Conservation (phyloP, 2,797 vertebrate genomes). For the Gobio occitaniae region DNA sequence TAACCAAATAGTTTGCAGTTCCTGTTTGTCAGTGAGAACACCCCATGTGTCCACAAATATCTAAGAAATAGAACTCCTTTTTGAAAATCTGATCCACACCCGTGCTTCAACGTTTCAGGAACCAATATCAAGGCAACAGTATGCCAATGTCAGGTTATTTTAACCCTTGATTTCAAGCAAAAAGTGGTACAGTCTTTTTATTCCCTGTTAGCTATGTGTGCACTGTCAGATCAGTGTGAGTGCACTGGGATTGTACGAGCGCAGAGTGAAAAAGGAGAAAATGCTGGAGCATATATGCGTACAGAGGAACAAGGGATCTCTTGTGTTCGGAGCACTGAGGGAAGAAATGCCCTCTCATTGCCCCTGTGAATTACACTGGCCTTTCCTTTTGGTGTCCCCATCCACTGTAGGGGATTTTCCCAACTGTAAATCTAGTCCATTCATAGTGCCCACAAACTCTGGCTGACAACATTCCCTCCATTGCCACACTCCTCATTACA, state of each 20-base stretch:
- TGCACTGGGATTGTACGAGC: neutral
- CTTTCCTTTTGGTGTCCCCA: slow-evolving; percentile 56
- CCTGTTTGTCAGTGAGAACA: neutral
- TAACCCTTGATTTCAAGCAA: slow-evolving; percentile 6
- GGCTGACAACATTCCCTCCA: slow-evolving; percentile 55
- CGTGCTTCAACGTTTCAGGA: neutral
- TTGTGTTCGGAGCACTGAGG: slow-evolving; percentile 49
- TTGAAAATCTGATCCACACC: slow-evolving; percentile 2
- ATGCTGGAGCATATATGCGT: slow-evolving; percentile 21
- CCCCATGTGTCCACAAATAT: neutral
- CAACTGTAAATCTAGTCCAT: slow-evolving; percentile 61
- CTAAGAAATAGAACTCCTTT: neutral
- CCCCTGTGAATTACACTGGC: slow-evolving; percentile 58
- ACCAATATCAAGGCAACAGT: neutral
- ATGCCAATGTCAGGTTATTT: neutral
- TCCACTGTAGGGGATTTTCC: slow-evolving; percentile 61
- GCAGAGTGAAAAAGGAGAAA: slow-evolving; percentile 27
- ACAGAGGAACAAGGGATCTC: slow-evolving; percentile 58
- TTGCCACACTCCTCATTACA: slow-evolving; percentile 53
- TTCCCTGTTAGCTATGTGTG: neutral
- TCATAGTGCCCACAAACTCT: slow-evolving; percentile 58
- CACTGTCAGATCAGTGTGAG: slow-evolving; percentile 12
- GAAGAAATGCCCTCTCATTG: slow-evolving; percentile 58
- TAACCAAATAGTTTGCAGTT: neutral
- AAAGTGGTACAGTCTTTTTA: neutral